Percentiles rank a stretch among this genome's conserved stretches.
Evolutionary conservation across 2,113 vertebrate species (phyloP).

Genomic region (Crypturellus undulatus): DNA sequence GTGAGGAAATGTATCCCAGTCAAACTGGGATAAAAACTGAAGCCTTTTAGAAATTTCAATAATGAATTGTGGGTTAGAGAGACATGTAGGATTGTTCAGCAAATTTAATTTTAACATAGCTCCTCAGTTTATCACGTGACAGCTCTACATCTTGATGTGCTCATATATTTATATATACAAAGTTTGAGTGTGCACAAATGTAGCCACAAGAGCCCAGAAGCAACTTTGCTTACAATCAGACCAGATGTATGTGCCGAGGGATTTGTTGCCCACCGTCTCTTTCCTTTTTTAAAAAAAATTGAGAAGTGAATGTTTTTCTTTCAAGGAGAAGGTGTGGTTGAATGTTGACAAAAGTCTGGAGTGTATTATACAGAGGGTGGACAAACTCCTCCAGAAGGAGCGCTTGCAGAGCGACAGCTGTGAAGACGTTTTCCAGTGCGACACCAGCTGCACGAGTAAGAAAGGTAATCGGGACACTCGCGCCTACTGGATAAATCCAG

Average conservation of each 20-base stretch:
- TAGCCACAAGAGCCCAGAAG: neutral
- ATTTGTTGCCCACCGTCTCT: neutral
- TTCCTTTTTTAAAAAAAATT: neutral
- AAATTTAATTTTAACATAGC: neutral
- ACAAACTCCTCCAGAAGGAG: slow-evolving; percentile 95
- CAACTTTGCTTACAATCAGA: neutral
- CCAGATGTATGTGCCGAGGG: neutral
- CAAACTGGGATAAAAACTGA: neutral
- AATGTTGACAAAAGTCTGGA: slow-evolving; percentile 99
- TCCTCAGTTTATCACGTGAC: neutral
- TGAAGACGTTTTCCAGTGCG: slow-evolving; percentile 83
- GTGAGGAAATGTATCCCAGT: neutral
- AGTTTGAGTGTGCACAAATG: neutral
- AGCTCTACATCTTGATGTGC: neutral
- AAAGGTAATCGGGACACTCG: slow-evolving; percentile 90
- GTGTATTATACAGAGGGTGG: slow-evolving; percentile 96
- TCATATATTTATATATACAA: neutral
- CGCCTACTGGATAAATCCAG: slow-evolving; percentile 96
- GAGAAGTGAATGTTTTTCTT: slow-evolving; percentile 34
- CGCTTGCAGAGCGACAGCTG: slow-evolving; percentile 83
- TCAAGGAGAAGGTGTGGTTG: slow-evolving; percentile 96
- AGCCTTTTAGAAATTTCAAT: neutral
- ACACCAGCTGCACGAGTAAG: slow-evolving; percentile 82
- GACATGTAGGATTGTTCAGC: neutral
- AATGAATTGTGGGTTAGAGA: neutral